Base-by-base conservation (phyloP, 2,888 invertebrate species). In the Punctoribates punctum region DNA sequence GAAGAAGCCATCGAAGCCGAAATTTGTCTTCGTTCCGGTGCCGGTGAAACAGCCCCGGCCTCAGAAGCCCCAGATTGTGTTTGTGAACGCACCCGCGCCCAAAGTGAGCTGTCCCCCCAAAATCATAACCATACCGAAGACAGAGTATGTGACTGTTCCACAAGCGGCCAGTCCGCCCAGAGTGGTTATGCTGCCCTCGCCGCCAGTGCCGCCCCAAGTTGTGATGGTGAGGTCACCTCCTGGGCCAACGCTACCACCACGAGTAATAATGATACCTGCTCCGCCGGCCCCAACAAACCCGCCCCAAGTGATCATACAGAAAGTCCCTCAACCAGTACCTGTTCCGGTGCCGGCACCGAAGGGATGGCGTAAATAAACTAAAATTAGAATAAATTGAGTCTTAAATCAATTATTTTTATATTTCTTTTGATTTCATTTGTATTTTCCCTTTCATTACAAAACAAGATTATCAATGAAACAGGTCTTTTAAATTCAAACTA, bases 91-190 rank as follows among this genome's bases (percentile, higher is more conserved):
- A 1, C 42, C 70, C 8, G 42, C 70, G 13, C 23, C 38, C 2
- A 27, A 70, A 23, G 20, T n/a, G 6, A 42, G 42, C 17, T 70
- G 70, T 70, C 70, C 70, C 9, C 70, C 70, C 3, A 38, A 70
- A 13, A 23, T 70, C 9, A 42, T 70, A 1, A 20, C 23, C 11
- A 42, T 70, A n/a, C 70, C 70, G 2, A 70, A 70, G 23, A 42
- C 38, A 13, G 70, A 70, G 23, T 70, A 70, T 38, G 38, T 70
- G 17, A 42, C 70, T 23, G 70, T 70, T 4, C 70, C 70, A 20
- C 70, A 42, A 42, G 20, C 1, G 1, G 42, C 70, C 11, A 13
- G 42, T 20, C 42, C 70, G 3, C 70, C 70, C 4, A 70, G 20
- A 46, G 70, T 70, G 25, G 13, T 70, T 1, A 23, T 70, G 9